Conservation (phyloP, 1,140 invertebrate genomes). For the Rhizoglyphus robini region DNA sequence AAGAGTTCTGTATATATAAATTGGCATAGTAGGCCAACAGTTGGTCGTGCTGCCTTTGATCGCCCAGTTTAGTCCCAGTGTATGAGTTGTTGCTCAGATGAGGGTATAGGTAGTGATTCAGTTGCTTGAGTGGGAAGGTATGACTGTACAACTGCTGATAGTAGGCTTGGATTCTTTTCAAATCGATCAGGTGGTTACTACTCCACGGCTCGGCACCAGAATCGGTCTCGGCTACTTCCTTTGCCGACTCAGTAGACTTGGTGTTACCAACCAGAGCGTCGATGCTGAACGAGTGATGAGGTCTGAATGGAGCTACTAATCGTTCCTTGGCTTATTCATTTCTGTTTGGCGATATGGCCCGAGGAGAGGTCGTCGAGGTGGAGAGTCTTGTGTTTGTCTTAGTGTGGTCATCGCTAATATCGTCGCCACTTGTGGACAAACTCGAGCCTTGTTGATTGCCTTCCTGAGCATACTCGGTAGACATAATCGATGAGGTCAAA, state of each 20-base stretch:
- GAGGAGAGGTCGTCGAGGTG: not conserved
- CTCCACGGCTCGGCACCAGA: not conserved
- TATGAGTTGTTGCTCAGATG: not conserved
- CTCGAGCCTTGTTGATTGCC: not conserved
- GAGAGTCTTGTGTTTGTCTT: not conserved
- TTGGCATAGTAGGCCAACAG: conserved; percentile 6
- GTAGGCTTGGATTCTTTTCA: not conserved
- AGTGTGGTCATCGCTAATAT: not conserved
- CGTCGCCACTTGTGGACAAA: not conserved
- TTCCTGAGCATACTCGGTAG: conserved; percentile 3
- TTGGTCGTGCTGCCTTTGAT: not conserved
- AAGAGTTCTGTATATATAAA: not conserved
- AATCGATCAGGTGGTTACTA: not conserved
- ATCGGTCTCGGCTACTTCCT: not conserved
- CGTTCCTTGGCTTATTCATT: not conserved
- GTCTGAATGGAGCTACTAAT: not conserved
- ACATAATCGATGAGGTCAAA: not conserved
- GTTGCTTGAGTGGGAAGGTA: not conserved
- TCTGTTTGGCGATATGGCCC: not conserved
- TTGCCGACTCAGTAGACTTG: not conserved
- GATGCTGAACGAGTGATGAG: not conserved
- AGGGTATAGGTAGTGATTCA: not conserved
- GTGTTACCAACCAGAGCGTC: not conserved
- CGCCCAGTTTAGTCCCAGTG: not conserved
- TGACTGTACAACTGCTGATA: conserved; percentile 4